Evolutionary conservation across 2,888 invertebrate genomes (phyloP), one percentile per base, ranked within the genome.

Genomic region (Epinotia ramella): DNA sequence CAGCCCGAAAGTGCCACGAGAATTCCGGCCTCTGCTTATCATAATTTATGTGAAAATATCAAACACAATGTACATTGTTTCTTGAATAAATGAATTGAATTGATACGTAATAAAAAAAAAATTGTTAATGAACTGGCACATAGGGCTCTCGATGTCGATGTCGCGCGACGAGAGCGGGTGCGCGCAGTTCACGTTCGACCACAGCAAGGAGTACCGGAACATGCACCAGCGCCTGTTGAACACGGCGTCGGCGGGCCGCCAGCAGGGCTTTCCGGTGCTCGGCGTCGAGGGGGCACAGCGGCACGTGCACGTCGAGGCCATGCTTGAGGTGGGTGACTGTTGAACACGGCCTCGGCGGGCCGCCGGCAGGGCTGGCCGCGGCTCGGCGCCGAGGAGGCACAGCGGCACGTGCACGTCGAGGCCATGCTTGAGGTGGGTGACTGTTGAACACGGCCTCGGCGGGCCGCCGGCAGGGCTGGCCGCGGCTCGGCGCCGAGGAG

Each of bases 111-210:
- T n/a, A n/a, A n/a, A n/a, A n/a, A n/a, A n/a, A n/a, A n/a, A n/a
- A n/a, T n/a, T n/a, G 13, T 13, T 13, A 46, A 46, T 46, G 20
- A 46, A n/a, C 11, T 57, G 57, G 13, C 28, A 16, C 16, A 4
- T 64, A 88, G 90, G 89, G 3, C 74, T 88, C 1, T 81, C 84
- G 0, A 90, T 90, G 90, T 81, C 83, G 3, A 73, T 88, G 9
- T 33, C 78, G 0, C 80, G 81, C 0, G 77, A 79, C 0, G 80
- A 81, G 18, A 75, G 79, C 0, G 80, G 79, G 0, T 33, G 75
- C 3, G 82, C 76, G 4, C 86, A 86, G 71, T 91, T 88, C 73
- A 78, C 77, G 0, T 89, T 81, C 65, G 83, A 87, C 49, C 90
- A 90, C 62, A 83, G 77, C 63, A 75, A 67, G 6, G 80, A 80